phyloP scores from a whole-genome alignment of 37 sponge, comb jelly and placozoan genomes.

The Sycon ciliatum region DNA sequence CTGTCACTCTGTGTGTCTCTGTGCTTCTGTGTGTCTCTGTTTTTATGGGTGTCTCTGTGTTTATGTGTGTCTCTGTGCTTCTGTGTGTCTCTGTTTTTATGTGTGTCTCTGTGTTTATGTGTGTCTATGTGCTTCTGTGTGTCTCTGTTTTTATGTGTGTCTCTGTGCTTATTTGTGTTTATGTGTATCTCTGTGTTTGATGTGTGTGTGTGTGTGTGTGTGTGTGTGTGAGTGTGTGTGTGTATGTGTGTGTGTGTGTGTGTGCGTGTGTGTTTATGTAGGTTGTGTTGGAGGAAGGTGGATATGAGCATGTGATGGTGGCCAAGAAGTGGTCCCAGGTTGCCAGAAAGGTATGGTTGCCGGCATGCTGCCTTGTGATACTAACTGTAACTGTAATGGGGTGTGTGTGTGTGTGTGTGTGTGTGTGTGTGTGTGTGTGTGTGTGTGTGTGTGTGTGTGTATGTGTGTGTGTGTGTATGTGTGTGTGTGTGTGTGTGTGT shows the following conservation, averaged over 20 bases:
- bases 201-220: not conserved
- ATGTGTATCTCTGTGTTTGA: not conserved
- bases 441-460: conserved; percentile 25
- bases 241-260: too few species aligned
- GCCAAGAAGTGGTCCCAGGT: conserved; percentile 62
- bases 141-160: too few species aligned
- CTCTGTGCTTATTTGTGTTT: conserved; percentile 6
- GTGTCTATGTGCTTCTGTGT: too few species aligned
- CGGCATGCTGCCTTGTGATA: conserved; percentile 14
- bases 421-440: conserved; percentile 12
- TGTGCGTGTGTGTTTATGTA: too few species aligned
- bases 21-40: too few species aligned
- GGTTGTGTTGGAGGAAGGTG: conserved; percentile 64
- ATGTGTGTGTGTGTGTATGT: not conserved
- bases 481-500: not conserved
- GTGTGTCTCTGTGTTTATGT: too few species aligned
- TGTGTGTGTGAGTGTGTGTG: too few species aligned
- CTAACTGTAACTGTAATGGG: conserved; percentile 10
- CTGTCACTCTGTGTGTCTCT: too few species aligned
- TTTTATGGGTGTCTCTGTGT: too few species aligned
- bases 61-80: too few species aligned
- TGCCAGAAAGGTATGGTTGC: conserved; percentile 44
- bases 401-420: conserved; percentile 16
- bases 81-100: too few species aligned
- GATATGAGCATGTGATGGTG: conserved; percentile 59